Evolutionary conservation across 2,113 vertebrate genomes (phyloP).

Genomic region (Mesocricetus auratus): DNA sequence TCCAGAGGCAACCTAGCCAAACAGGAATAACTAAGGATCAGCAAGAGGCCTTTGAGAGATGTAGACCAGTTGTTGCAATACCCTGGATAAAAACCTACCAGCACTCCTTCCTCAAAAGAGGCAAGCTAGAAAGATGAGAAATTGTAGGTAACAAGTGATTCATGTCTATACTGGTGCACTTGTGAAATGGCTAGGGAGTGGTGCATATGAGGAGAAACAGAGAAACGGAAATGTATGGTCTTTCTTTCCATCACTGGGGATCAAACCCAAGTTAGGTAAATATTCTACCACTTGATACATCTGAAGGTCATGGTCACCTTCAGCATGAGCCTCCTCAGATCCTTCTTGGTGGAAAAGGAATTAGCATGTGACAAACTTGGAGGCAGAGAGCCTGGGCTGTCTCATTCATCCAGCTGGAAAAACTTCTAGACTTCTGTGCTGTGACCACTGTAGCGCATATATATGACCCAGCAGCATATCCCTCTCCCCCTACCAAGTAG

Average conservation of each 20-base stretch:
- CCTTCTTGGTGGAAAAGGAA: neutral
- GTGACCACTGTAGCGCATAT: neutral
- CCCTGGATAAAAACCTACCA: neutral
- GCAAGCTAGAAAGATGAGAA: constrained; percentile 20
- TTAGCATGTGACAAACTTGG: neutral
- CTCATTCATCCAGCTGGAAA: neutral
- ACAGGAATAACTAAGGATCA: neutral
- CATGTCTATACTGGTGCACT: neutral
- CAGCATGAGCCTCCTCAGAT: neutral
- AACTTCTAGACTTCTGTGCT: neutral
- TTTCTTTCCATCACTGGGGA: neutral
- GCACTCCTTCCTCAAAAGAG: neutral
- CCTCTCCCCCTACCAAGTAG: neutral
- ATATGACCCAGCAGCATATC: neutral
- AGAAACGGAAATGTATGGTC: neutral
- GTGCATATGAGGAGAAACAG: neutral
- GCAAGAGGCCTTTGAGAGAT: neutral
- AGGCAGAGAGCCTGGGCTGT: neutral
- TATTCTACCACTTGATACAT: neutral
- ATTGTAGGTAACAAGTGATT: neutral
- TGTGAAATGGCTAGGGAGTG: neutral
- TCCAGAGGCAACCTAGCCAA: neutral
- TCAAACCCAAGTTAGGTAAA: neutral
- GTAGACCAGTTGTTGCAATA: neutral
- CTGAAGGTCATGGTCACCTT: neutral